Base-by-base conservation (phyloP, 2,888 invertebrate species). In the Amphipoea oculea region DNA sequence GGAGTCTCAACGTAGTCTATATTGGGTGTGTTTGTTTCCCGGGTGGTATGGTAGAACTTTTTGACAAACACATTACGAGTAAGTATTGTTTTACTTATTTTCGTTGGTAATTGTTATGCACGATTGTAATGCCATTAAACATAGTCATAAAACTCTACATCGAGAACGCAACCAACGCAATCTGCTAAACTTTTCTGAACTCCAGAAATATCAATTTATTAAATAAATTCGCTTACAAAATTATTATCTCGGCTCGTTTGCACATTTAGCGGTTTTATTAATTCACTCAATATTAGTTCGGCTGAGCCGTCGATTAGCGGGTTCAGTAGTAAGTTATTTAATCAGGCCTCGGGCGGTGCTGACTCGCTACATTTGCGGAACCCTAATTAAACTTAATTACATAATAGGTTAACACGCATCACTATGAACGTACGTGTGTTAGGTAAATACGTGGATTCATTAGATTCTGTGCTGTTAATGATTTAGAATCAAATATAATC, bases 351-450 rank as follows among this genome's bases (percentile, higher is more conserved):
- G 78, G 79, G 83, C 77, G 80, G 76, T 51, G 70, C 66, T 67
- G 82, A 40, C 75, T 68, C 77, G 75, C 82, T 80, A 85, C 81
- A 86, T 86, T 86, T 73, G 73, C 79, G 70, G 78, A 81, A 81
- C 85, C 88, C 79, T 86, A 88, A 86, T 87, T 84, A 80, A 82
- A 87, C 82, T 79, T 86, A 86, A 87, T 81, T 86, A 86, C 79
- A 77, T 80, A 84, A 86, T 87, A 80, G 79, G 87, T 81, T 79
- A 79, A 84, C 78, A 73, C 76, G 76, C 80, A 74, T 82, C 72
- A 79, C 70, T 78, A 76, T 73, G 62, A 67, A 73, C 48, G 12
- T 65, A 69, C 65, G 54, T 67, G 68, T 54, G 78, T 68, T 48
- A 51, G n/a, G 29, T 83, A 78, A 63, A 69, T 69, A 51, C 12